These are phyloP conservation scores for Leuciscus waleckii DNA, from an alignment of 2,797 vertebrate species.

Conservation along the genomic window DNA sequence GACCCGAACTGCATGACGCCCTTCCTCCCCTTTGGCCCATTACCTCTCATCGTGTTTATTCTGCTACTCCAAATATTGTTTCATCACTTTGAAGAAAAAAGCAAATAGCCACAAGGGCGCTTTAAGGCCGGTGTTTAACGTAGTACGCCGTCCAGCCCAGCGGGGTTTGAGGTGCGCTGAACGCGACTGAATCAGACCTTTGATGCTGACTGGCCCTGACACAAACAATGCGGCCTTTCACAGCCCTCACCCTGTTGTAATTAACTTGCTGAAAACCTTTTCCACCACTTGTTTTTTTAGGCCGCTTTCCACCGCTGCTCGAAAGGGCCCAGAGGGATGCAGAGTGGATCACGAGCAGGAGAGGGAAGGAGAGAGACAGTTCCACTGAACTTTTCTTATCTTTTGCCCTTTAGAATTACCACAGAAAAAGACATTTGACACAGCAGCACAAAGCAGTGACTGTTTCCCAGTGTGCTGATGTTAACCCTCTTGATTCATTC, in stretches of 20 bases:
- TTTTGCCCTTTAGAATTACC: conserved; percentile 40
- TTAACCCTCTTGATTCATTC: conserved; percentile 38
- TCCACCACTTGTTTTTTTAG: conserved; percentile 62
- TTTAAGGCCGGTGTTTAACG: conserved; percentile 57
- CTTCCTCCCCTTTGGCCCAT: conserved; percentile 59
- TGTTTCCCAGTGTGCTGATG: conserved; percentile 51
- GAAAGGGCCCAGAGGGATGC: conserved; percentile 68
- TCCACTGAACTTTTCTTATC: conserved; percentile 45
- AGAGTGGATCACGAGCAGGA: conserved; percentile 23
- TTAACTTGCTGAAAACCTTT: conserved; percentile 63
- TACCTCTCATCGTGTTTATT: conserved; percentile 71
- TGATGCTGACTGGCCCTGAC: conserved; percentile 79
- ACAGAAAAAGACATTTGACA: conserved; percentile 41
- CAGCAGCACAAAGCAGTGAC: conserved; percentile 17
- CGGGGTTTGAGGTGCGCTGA: conserved; percentile 36
- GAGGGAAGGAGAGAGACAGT: conserved; percentile 42
- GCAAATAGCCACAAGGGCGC: conserved; percentile 69
- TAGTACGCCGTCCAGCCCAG: conserved; percentile 34
- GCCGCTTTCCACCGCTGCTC: conserved; percentile 54
- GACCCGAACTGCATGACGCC: not conserved
- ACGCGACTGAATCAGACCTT: conserved; percentile 74
- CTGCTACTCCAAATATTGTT: conserved; percentile 79
- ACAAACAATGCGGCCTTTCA: conserved; percentile 83
- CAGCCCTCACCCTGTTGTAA: conserved; percentile 69
- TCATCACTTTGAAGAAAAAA: conserved; percentile 69